These are phyloP conservation scores for Gonatopus flavifemur DNA, from an alignment of 1,140 invertebrate species.

Conservation along the genomic window DNA sequence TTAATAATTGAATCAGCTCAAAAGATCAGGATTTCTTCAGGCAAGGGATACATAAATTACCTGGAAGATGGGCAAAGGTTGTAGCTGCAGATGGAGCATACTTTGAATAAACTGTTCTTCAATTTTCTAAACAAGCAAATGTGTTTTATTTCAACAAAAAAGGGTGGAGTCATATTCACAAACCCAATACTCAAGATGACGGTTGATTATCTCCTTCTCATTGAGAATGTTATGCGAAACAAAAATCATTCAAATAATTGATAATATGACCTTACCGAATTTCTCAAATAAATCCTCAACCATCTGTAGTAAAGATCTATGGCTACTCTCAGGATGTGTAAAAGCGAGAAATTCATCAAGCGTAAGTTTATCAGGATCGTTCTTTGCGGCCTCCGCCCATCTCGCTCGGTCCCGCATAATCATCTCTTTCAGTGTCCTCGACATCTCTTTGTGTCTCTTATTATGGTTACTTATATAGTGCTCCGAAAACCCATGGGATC, in stretches of 20 bases:
- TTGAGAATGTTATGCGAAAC: not conserved
- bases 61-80: too few species aligned
- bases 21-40: too few species aligned
- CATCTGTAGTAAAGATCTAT: conserved; percentile 70
- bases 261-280: conserved; percentile 61
- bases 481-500: conserved; percentile 67
- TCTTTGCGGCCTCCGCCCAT: conserved; percentile 77
- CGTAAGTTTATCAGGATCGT: conserved; percentile 72
- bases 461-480: conserved; percentile 69
- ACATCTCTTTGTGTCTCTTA: conserved; percentile 63
- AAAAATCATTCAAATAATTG: not conserved
- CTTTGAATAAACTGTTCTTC: too few species aligned
- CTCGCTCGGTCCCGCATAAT: conserved; percentile 77
- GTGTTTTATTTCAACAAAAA: too few species aligned
- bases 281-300: conserved; percentile 76
- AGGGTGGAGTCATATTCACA: too few species aligned
- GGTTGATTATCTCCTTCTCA: too few species aligned
- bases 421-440: conserved; percentile 47
- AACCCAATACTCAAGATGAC: too few species aligned
- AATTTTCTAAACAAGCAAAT: too few species aligned
- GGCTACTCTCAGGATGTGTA: conserved; percentile 80
- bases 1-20: too few species aligned
- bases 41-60: too few species aligned
- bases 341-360: conserved; percentile 81
- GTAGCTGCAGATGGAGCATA: too few species aligned